Conservation (phyloP, 2,113 vertebrate genomes). For the Chaetodon auriga region DNA sequence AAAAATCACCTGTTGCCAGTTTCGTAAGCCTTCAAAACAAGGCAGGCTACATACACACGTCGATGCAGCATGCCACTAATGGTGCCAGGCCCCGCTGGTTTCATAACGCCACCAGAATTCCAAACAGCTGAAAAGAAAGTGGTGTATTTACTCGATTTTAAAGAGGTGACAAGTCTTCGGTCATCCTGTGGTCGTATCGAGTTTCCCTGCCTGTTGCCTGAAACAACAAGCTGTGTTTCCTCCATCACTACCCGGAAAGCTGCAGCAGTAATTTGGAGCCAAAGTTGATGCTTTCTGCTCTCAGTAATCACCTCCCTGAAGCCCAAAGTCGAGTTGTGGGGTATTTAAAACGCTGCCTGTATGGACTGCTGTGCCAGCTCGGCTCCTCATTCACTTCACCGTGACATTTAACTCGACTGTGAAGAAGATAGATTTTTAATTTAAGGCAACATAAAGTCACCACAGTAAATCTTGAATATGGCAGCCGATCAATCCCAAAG, state of each 20-base stretch:
- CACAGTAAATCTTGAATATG: background rate
- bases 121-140: conserved; percentile 68
- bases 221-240: conserved; percentile 52
- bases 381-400: conserved; percentile 15
- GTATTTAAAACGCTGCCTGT: conserved; percentile 31
- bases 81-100: conserved; percentile 41
- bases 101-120: conserved; percentile 54
- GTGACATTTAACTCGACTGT: conserved; percentile 43
- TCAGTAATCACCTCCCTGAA: conserved; percentile 50
- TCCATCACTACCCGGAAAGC: conserved; percentile 29
- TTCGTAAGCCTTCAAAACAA: conserved; percentile 17
- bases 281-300: conserved; percentile 39
- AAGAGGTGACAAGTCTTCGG: conserved; percentile 74
- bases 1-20: background rate
- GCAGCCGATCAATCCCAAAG: background rate
- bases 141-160: conserved; percentile 69
- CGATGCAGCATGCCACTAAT: conserved; percentile 19
- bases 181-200: conserved; percentile 51
- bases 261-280: conserved; percentile 27
- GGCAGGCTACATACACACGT: background rate
- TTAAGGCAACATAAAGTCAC: background rate
- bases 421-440: conserved; percentile 9
- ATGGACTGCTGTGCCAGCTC: conserved; percentile 27
- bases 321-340: conserved; percentile 13
- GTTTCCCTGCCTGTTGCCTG: conserved; percentile 56